These are phyloP conservation scores for Thymallus thymallus DNA, from an alignment of 2,113 vertebrate genomes.

Conservation along the genomic window DNA sequence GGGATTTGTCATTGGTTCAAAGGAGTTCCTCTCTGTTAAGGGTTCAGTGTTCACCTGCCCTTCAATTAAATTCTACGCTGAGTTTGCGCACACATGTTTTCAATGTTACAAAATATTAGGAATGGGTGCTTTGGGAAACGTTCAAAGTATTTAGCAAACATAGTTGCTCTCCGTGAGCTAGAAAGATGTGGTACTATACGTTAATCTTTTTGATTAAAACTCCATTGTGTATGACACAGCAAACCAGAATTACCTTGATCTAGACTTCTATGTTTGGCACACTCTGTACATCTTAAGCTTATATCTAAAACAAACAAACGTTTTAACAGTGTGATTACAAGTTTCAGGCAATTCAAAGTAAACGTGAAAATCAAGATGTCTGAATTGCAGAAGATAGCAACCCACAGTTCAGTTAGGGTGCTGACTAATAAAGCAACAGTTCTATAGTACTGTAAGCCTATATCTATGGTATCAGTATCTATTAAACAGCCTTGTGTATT, in stretches of 20 bases:
- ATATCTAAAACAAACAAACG: slow-evolving; percentile 27
- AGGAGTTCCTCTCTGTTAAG: slow-evolving; percentile 27
- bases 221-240: slow-evolving; percentile 25
- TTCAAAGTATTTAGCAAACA: slow-evolving; percentile 26
- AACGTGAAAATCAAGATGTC: slow-evolving; percentile 37
- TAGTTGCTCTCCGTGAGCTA: slow-evolving; percentile 35
- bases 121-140: slow-evolving; percentile 8
- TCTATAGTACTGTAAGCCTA: slow-evolving; percentile 25
- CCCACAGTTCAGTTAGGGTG: slow-evolving; percentile 26
- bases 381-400: slow-evolving; percentile 33
- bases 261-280: background rate
- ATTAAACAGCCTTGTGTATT: slow-evolving; percentile 27
- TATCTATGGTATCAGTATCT: slow-evolving; percentile 47
- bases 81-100: background rate
- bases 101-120: slow-evolving; percentile 10
- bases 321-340: slow-evolving; percentile 26
- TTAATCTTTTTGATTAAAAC: too few species aligned
- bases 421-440: background rate
- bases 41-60: slow-evolving; percentile 6
- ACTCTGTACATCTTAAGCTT: slow-evolving; percentile 12
- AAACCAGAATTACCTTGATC: slow-evolving; percentile 23
- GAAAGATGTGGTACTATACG: slow-evolving; percentile 4
- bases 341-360: slow-evolving; percentile 31
- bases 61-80: background rate
- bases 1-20: slow-evolving; percentile 34